Evolutionary conservation across 1,140 invertebrate species (phyloP).

Genomic region (Schlechtendalia chinensis): DNA sequence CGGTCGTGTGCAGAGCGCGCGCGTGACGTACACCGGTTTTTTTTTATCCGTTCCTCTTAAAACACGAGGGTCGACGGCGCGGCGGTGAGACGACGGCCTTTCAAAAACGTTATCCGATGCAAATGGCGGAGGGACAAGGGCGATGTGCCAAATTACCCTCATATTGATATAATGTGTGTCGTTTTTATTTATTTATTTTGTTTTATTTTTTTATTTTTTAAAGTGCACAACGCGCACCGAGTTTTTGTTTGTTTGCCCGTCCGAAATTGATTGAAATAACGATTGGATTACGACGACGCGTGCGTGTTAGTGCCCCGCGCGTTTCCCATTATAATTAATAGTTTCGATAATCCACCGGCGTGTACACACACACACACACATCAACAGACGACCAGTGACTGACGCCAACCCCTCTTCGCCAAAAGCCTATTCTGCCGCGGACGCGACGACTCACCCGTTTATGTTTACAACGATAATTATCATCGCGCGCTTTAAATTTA

Average conservation of each 20-base stretch:
- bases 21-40: too few species aligned
- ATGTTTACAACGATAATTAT: constrained; percentile 14
- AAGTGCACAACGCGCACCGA: background rate
- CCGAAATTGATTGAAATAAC: constrained; percentile 25
- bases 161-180: constrained; percentile 17
- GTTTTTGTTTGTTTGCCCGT: background rate
- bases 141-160: constrained; percentile 27
- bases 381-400: constrained; percentile 13
- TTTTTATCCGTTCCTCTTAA: background rate
- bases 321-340: constrained; percentile 34
- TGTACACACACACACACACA: background rate
- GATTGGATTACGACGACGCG: background rate
- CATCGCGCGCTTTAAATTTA: background rate
- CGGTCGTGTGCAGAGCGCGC: constrained; percentile 20
- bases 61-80: background rate
- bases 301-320: background rate
- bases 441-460: background rate
- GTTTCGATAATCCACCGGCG: constrained; percentile 7
- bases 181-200: too few species aligned
- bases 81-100: background rate
- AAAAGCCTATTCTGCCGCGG: background rate
- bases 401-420: background rate
- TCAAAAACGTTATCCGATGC: constrained; percentile 22
- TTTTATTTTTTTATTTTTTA: constrained; percentile 17
- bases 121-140: constrained; percentile 1